phyloP scores from a whole-genome alignment of 2,113 vertebrate species.

The Riparia riparia region DNA sequence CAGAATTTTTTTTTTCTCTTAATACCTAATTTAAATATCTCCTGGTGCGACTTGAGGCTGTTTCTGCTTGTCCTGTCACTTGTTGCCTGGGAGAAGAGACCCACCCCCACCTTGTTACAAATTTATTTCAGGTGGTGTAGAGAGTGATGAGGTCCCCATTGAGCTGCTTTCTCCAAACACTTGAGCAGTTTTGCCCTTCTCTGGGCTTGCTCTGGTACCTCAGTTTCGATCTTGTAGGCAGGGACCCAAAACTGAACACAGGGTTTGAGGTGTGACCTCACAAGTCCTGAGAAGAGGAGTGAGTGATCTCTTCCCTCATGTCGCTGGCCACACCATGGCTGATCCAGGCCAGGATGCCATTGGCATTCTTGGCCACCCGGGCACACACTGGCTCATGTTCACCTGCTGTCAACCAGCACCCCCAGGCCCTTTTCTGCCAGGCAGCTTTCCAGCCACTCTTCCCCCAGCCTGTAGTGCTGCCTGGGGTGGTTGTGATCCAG shows the following conservation, averaged over 20 bases:
- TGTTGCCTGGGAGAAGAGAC: neutral
- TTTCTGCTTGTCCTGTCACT: neutral
- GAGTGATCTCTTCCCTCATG: too few relatives aligned
- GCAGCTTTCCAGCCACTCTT: neutral
- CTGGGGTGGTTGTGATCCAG: neutral
- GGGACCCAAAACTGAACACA: neutral
- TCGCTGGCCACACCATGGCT: accelerated
- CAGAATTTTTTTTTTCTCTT: neutral
- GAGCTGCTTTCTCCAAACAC: neutral
- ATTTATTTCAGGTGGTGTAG: neutral
- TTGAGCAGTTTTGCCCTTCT: neutral
- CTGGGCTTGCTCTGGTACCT: neutral
- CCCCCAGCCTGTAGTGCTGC: neutral
- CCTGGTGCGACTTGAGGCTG: too few relatives aligned
- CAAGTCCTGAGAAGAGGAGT: neutral
- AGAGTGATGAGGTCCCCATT: neutral
- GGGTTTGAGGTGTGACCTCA: neutral
- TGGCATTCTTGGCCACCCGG: neutral
- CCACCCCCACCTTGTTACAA: accelerated
- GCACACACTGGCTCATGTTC: neutral
- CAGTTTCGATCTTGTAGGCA: neutral
- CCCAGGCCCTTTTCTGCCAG: neutral
- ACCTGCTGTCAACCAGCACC: neutral
- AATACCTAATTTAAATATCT: neutral
- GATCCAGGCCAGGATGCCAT: neutral